Conservation (phyloP, 2,888 invertebrate species). For the Brassicogethes aeneus region DNA sequence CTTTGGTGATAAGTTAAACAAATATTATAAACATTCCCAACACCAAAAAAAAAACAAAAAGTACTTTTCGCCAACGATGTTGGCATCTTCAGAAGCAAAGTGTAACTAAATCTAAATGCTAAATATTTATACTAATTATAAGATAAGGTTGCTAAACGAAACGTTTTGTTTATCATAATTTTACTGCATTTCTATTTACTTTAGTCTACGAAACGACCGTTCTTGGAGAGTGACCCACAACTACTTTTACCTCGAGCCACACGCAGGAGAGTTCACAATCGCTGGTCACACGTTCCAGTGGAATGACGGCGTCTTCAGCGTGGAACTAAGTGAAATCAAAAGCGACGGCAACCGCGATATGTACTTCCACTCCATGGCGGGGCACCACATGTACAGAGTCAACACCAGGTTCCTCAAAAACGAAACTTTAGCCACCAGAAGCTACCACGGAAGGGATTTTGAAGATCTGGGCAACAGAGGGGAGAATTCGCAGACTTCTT, state of each 20-base stretch:
- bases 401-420: conserved; percentile 54
- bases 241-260: conserved; percentile 65
- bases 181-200: not conserved
- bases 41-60: too few species aligned
- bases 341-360: conserved; percentile 50
- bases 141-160: too few species aligned
- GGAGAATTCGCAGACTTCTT: conserved; percentile 54
- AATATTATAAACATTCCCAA: too few species aligned
- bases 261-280: conserved; percentile 55
- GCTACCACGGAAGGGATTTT: conserved; percentile 48
- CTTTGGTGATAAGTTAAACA: too few species aligned
- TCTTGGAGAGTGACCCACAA: conserved; percentile 65
- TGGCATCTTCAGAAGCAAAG: too few species aligned
- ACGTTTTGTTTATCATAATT: too few species aligned
- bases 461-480: conserved; percentile 57
- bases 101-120: too few species aligned
- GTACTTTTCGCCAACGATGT: too few species aligned
- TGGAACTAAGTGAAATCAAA: conserved; percentile 49
- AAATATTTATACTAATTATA: too few species aligned
- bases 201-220: conserved; percentile 21
- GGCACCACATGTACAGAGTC: conserved; percentile 61
- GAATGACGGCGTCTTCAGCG: conserved; percentile 72
- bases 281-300: conserved; percentile 65
- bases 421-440: conserved; percentile 44
- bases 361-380: conserved; percentile 72